Conservation (phyloP, 2,113 vertebrate genomes). For the Acanthochromis polyacanthus region DNA sequence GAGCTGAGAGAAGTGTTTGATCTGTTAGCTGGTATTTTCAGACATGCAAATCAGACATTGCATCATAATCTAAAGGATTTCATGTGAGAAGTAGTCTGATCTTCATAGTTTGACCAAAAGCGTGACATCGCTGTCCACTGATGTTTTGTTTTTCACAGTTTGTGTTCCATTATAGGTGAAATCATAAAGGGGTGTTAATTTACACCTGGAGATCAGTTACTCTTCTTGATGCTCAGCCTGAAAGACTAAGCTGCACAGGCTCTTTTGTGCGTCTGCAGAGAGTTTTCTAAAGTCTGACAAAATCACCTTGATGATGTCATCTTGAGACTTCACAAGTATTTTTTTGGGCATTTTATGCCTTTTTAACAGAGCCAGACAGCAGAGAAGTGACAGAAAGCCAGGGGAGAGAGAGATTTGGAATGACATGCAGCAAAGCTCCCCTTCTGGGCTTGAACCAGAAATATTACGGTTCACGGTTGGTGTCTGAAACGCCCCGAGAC, state of each 20-base stretch:
- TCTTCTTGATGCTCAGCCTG: not conserved
- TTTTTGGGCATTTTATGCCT: not conserved
- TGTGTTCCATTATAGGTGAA: not conserved
- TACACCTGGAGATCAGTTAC: not conserved
- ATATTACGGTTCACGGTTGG: not conserved
- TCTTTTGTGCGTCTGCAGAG: not conserved
- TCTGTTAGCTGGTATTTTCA: conserved; percentile 30
- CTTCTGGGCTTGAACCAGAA: not conserved
- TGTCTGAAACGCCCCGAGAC: too few relatives aligned
- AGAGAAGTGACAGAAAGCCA: not conserved
- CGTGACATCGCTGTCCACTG: not conserved
- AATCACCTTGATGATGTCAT: not conserved
- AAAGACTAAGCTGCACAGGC: not conserved
- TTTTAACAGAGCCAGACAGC: not conserved
- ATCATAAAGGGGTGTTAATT: not conserved
- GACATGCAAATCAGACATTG: conserved; percentile 30
- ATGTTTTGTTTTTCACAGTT: not conserved
- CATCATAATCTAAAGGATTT: conserved; percentile 23
- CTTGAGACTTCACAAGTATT: not conserved
- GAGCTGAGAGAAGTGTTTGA: conserved; percentile 27
- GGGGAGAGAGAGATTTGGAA: not conserved
- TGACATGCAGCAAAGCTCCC: not conserved
- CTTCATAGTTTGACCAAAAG: not conserved
- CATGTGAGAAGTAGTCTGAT: not conserved
- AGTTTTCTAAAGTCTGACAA: conserved; percentile 8